Evolutionary conservation across 2,113 vertebrate species (phyloP).

Genomic region (Tonatia bakeri): DNA sequence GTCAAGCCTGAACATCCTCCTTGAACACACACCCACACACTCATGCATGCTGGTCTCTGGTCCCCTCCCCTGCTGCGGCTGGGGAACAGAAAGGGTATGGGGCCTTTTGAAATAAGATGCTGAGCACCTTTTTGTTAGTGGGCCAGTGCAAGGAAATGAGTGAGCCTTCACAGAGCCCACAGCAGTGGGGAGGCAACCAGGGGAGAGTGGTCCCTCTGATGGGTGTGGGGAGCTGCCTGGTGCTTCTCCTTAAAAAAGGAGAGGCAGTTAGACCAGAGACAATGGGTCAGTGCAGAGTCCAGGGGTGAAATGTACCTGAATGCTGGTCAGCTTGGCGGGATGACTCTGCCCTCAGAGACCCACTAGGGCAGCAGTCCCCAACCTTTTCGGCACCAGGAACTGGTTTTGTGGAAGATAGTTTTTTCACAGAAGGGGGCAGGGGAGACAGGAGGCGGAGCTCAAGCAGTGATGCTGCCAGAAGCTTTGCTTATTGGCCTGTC

Average conservation of each 20-base stretch:
- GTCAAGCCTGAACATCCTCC: background rate
- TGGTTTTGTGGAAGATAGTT: no score
- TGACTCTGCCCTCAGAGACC: background rate
- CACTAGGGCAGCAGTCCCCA: no score
- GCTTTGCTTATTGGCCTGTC: no score
- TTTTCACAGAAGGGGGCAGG: no score
- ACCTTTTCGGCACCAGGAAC: no score
- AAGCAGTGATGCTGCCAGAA: no score
- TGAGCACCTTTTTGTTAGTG: background rate
- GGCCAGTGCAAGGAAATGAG: background rate
- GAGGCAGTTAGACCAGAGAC: background rate
- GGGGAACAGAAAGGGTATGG: background rate
- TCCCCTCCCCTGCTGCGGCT: background rate
- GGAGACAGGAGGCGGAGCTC: no score
- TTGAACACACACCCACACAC: no score
- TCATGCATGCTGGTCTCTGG: background rate
- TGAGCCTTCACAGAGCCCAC: background rate
- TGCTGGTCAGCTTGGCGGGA: background rate
- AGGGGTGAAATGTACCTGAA: background rate
- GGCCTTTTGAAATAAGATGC: background rate
- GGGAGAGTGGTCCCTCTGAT: background rate
- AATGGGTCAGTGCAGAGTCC: background rate
- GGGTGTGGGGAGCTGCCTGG: background rate
- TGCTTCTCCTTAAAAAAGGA: background rate
- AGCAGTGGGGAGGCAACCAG: background rate